Conservation (phyloP, 2,113 vertebrate genomes). For the Otolemur garnettii region DNA sequence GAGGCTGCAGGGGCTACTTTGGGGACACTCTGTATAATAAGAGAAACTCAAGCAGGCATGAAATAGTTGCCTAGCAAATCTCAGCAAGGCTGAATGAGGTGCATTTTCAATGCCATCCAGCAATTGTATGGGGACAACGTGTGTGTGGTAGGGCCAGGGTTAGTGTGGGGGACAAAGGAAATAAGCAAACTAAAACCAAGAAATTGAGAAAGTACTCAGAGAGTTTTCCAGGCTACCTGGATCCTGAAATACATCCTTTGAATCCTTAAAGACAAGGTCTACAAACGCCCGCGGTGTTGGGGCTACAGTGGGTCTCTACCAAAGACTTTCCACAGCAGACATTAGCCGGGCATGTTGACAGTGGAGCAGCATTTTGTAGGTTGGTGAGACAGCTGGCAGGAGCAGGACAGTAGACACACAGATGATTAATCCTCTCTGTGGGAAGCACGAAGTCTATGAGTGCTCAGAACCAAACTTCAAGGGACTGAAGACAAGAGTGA, state of each 20-base stretch:
- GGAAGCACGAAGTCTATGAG: not conserved
- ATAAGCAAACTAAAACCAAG: not conserved
- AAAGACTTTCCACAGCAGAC: not conserved
- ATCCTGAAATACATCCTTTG: not conserved
- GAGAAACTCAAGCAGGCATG: not conserved
- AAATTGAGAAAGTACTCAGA: not conserved
- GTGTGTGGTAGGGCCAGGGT: not conserved
- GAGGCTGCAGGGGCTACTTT: too few species aligned
- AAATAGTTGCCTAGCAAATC: slow-evolving; percentile 10
- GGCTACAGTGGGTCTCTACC: not conserved
- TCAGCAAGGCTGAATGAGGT: not conserved
- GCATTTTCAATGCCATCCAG: not conserved
- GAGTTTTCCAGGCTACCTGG: not conserved
- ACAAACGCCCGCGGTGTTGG: not conserved
- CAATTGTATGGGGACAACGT: not conserved
- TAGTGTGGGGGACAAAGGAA: not conserved
- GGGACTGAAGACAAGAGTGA: not conserved
- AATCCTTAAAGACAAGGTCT: not conserved
- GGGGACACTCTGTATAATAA: too few species aligned
- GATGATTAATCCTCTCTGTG: not conserved
- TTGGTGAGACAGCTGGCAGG: not conserved
- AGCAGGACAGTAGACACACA: not conserved
- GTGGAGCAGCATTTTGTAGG: not conserved
- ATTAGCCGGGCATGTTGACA: not conserved
- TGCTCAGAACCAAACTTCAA: not conserved